A percentile compares a stretch with the other conserved stretches of the same genome.
phyloP scores from a whole-genome alignment of 2,888 invertebrate genomes.

The Bellardia bayeri region DNA sequence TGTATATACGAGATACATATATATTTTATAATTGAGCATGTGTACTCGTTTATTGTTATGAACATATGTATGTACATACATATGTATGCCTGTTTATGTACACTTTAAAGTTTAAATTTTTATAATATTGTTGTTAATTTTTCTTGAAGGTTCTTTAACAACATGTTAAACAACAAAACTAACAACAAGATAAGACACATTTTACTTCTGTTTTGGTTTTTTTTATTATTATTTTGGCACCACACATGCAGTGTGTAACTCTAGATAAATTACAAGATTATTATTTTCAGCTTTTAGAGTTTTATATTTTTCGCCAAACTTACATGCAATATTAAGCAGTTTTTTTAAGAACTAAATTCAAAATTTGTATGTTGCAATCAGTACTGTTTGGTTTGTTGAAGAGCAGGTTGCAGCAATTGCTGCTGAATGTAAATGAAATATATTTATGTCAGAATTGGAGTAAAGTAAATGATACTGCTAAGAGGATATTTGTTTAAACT shows the following conservation, averaged over 20 bases:
- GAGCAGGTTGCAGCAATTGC: neutral
- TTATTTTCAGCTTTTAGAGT: conserved; percentile 5
- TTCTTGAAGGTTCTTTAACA: conserved; percentile 62
- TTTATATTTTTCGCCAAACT: neutral
- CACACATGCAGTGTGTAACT: conserved; percentile 12
- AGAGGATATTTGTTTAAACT: no score
- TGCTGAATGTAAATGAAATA: conserved; percentile 8
- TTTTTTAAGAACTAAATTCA: conserved; percentile 1
- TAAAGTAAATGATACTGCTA: neutral
- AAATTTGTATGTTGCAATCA: conserved; percentile 44
- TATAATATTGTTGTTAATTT: conserved; percentile 65
- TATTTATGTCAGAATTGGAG: neutral
- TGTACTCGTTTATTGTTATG: conserved; percentile 13
- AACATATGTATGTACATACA: conserved; percentile 4
- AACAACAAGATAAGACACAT: conserved; percentile 55
- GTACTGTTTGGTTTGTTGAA: conserved; percentile 23
- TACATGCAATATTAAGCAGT: conserved; percentile 42
- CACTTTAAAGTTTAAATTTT: conserved; percentile 40
- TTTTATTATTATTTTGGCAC: conserved; percentile 30
- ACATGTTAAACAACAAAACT: conserved; percentile 63
- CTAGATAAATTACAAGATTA: conserved; percentile 4
- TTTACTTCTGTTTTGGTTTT: conserved; percentile 20
- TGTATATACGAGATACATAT: neutral
- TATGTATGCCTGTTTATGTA: neutral
- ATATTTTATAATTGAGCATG: conserved; percentile 29